Conservation (phyloP, 2,797 vertebrate genomes). For the Psittacula derbiana region DNA sequence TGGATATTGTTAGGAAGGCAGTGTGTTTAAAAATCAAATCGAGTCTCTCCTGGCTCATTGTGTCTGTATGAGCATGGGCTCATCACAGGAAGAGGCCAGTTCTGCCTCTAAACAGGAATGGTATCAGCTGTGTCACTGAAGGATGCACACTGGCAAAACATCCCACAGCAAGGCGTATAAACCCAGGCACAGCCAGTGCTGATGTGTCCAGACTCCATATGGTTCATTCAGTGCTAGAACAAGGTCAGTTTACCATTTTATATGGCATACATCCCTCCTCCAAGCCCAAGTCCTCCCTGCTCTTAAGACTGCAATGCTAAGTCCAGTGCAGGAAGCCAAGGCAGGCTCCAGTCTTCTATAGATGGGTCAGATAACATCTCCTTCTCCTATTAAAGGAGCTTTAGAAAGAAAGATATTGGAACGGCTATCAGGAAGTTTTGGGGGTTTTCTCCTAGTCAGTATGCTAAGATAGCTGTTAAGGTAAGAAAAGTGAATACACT, state of each 20-base stretch:
- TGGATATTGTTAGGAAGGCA: not conserved
- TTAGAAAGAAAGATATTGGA: no score
- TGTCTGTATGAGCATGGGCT: not conserved
- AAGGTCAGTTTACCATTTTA: not conserved
- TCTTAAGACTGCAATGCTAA: not conserved
- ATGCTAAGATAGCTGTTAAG: no score
- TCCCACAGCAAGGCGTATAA: not conserved
- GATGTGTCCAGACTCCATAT: not conserved
- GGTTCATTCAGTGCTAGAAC: not conserved
- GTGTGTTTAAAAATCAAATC: slow-evolving; percentile 20
- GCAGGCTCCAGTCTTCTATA: not conserved
- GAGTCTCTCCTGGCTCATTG: not conserved
- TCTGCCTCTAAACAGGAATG: not conserved
- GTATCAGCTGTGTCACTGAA: not conserved
- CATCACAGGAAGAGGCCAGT: not conserved
- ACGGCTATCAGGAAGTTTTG: no score
- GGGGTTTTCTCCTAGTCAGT: no score
- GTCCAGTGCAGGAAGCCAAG: not conserved
- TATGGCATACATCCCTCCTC: not conserved
- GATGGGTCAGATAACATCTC: not conserved
- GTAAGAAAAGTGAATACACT: no score
- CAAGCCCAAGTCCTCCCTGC: not conserved
- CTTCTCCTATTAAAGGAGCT: no score
- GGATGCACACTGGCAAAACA: rapidly evolving
- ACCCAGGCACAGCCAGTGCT: not conserved